Base-by-base conservation (phyloP, 2,888 invertebrate genomes). In the Amphipyra tragopoginis region DNA sequence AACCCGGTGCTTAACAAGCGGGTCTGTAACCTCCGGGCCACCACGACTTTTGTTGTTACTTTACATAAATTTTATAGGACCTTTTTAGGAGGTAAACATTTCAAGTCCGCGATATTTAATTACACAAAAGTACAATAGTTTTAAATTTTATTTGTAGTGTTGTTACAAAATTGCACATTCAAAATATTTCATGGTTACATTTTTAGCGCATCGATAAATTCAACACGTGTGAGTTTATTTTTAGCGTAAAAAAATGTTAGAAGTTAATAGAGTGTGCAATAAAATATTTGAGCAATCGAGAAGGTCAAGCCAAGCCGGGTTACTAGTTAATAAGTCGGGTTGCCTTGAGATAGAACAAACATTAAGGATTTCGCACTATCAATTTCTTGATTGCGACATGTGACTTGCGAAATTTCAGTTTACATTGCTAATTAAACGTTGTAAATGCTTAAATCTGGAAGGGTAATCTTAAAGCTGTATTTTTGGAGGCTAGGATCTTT, bases 211-310 rank as follows among this genome's bases (percentile, higher is more conserved):
- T 40, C 21, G 6, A 66, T 38, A 49, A 13, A 26, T 56, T 26
- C 10, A 10, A 39, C 11, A 10, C n/a, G 13, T 33, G 7, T 7
- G 26, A 40, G 43, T 39, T 42, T 51, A 55, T 64, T 73, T 72
- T 60, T 47, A 55, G 47, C 7, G 9, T n/a, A n/a, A 26, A 45
- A 48, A 40, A 44, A 5, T 39, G 29, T 48, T 53, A 34, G 47
- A 48, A 52, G 8, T 74, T 61, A 72, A 49, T 74, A 64, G 72
- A 59, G 61, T 72, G 62, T 75, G 72, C 76, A 75, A 72, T 70
- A 50, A 15, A 45, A 53, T 50, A 54, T 65, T 58, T 69, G 40
- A 59, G 72, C 67, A 75, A 72, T 38, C 13, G 26, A 39, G 54
- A 71, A 74, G 74, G 74, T 64, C 38, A 60, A 38, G 21, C 29